phyloP scores from a whole-genome alignment of 2,113 vertebrate genomes.

The Labeo catla region DNA sequence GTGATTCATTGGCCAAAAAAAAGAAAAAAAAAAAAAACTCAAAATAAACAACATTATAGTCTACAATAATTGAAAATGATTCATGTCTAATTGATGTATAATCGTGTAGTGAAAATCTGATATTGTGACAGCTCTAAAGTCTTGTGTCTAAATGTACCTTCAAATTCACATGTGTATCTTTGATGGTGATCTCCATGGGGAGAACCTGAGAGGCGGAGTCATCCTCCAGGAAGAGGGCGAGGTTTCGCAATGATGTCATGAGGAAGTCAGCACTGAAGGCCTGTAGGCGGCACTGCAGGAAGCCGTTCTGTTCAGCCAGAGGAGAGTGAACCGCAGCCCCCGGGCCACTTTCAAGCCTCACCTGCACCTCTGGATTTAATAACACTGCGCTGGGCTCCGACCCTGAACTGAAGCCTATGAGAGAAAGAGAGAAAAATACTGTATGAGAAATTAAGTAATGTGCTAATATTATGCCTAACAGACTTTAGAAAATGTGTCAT shows the following conservation, averaged over 20 bases:
- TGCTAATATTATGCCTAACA: no score
- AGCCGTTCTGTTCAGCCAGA: slow-evolving; percentile 91
- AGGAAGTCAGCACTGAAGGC: slow-evolving; percentile 90
- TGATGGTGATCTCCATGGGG: slow-evolving; percentile 95
- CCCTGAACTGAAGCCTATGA: slow-evolving; percentile 77
- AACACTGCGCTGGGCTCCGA: slow-evolving; percentile 64
- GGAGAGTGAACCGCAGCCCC: slow-evolving; percentile 84
- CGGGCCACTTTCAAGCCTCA: slow-evolving; percentile 90
- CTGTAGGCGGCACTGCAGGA: slow-evolving; percentile 89
- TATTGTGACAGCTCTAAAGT: not conserved
- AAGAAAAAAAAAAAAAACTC: not conserved
- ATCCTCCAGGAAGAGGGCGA: slow-evolving; percentile 93
- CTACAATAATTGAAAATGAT: not conserved
- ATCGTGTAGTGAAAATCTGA: not conserved
- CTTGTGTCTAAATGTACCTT: slow-evolving; percentile 78
- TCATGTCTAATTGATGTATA: not conserved
- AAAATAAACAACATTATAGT: not conserved
- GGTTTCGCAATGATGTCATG: slow-evolving; percentile 89
- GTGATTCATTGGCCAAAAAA: not conserved
- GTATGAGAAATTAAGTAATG: not conserved
- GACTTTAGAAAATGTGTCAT: no score
- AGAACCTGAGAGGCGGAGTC: slow-evolving; percentile 87
- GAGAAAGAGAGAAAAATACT: not conserved
- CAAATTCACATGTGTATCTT: slow-evolving; percentile 87
- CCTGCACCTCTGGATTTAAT: slow-evolving; percentile 83